Evolutionary conservation across 2,797 vertebrate species (phyloP).

Genomic region (Scyliorhinus canicula): DNA sequence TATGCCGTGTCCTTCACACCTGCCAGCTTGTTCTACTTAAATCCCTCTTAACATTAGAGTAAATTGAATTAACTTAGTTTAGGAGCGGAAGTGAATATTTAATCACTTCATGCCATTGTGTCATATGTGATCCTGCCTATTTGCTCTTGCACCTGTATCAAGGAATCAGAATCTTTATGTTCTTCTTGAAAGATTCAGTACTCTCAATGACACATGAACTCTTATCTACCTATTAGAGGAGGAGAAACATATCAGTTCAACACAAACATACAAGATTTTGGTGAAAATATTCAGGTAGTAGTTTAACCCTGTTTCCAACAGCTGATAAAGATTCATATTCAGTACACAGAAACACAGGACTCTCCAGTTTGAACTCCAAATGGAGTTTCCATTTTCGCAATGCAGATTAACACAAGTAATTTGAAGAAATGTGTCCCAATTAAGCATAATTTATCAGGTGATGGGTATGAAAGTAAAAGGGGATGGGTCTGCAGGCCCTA

Average conservation of each 20-base stretch:
- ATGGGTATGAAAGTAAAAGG: neutral
- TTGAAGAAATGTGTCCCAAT: neutral
- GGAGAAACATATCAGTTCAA: neutral
- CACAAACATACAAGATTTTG: neutral
- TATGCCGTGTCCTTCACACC: neutral
- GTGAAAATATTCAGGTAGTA: neutral
- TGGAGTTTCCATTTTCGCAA: neutral
- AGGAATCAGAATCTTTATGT: neutral
- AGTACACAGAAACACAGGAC: neutral
- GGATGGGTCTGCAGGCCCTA: neutral
- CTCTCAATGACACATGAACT: neutral
- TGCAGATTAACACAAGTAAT: neutral
- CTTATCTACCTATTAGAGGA: neutral
- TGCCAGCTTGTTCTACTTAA: neutral
- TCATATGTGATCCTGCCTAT: neutral
- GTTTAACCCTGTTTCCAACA: neutral
- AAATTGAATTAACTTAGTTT: neutral
- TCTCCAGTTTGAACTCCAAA: neutral
- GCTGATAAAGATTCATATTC: neutral
- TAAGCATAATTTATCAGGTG: neutral
- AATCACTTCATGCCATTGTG: neutral
- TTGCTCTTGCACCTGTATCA: neutral
- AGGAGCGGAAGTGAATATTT: neutral
- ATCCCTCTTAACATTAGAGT: neutral
- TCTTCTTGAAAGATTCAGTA: neutral